Conservation (phyloP, 2,888 invertebrate genomes). For the Athetis lepigone region DNA sequence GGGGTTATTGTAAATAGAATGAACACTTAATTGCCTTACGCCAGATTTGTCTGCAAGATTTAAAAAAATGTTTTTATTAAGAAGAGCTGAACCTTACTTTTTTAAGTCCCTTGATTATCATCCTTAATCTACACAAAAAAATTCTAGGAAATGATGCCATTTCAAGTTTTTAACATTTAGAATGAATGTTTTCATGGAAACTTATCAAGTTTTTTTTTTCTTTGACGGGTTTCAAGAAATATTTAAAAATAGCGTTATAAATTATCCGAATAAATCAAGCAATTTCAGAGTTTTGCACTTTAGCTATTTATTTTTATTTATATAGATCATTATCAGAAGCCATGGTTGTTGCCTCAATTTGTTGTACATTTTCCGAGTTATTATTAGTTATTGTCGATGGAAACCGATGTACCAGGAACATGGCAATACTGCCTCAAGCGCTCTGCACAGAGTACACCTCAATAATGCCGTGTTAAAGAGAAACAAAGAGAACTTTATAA, state of each 20-base stretch:
- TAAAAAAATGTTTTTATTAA: constrained; percentile 14
- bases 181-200: no score
- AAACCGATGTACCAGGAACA: neutral
- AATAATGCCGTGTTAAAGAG: neutral
- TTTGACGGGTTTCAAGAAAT: no score
- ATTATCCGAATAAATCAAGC: no score
- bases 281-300: no score
- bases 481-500: constrained; percentile 15
- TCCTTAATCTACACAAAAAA: no score
- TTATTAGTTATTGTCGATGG: neutral
- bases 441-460: neutral
- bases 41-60: constrained; percentile 5
- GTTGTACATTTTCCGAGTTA: neutral
- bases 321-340: neutral
- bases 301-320: no score
- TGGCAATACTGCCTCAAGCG: neutral
- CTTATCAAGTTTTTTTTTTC: no score
- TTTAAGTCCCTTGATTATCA: no score
- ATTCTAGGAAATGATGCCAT: no score
- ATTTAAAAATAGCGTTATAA: no score
- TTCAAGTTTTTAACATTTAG: no score
- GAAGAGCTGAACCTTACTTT: no score
- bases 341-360: neutral
- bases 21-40: constrained; percentile 28
- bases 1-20: constrained; percentile 31